A percentile compares a stretch with the other conserved stretches of the same genome.
These are phyloP conservation scores for Syrista parreyssii DNA, from an alignment of 2,888 invertebrate species.

Conservation along the genomic window DNA sequence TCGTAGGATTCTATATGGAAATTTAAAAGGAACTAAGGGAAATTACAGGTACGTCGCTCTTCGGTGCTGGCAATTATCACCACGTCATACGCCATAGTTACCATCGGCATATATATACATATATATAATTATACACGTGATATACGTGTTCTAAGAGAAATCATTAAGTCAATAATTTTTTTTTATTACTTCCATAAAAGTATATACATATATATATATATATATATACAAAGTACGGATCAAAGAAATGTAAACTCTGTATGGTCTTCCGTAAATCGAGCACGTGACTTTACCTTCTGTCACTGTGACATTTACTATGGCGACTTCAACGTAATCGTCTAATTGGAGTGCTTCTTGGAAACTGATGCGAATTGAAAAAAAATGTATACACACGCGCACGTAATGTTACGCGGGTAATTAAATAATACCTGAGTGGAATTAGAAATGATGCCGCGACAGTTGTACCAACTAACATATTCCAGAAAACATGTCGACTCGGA, in stretches of 20 bases:
- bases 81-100: not conserved
- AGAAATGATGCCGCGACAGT: not conserved
- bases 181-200: not conserved
- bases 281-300: not conserved
- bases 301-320: not conserved
- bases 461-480: not conserved
- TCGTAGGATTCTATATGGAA: constrained; percentile 10
- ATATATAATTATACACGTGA: not conserved
- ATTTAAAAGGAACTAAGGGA: constrained; percentile 4
- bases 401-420: not conserved
- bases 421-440: not conserved
- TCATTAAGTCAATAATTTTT: not conserved
- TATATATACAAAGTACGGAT: not conserved
- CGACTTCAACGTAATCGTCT: not conserved
- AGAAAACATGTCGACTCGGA: not conserved
- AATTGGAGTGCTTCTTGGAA: not conserved
- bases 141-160: not conserved
- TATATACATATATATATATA: not conserved
- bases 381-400: not conserved
- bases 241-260: not conserved
- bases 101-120: not conserved
- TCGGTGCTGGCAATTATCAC: constrained; percentile 14
- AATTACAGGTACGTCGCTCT: constrained; percentile 8
- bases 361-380: not conserved
- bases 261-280: not conserved